Base-by-base conservation (phyloP, 2,888 invertebrate species). In the Orchesellides sinensis region DNA sequence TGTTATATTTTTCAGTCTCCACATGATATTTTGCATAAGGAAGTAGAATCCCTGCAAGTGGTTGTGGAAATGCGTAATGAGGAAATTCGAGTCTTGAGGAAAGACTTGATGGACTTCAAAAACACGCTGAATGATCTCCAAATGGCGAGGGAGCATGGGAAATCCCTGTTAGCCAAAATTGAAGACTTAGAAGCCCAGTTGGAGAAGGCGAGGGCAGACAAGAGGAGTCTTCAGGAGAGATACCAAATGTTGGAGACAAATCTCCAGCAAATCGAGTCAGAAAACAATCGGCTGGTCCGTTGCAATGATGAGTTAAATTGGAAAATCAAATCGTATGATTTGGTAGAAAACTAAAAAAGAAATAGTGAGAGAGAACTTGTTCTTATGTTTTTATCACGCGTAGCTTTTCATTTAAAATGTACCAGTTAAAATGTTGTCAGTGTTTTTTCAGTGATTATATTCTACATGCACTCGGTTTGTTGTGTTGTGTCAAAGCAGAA, bases 61-160 rank as follows among this genome's bases (percentile, higher is more conserved):
- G 98, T 98, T 2, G 92, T 98, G 83, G 98, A 98, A 88, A 91
- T 98, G 89, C 94, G 96, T 89, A 96, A 96, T 89, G 93, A 94
- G 25, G 97, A 98, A 91, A 93, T 96, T 89, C 94, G 94, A 0
- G 93, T 95, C 19, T 91, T 98, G 63, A 92, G 94, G 12, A 80
- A 83, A 61, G 85, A 87, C 45, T 54, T 85, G 25, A 66, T 88
- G 63, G 74, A 84, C 40, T 80, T 83, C 29, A 74, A 84, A 35
- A 68, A 77, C 25, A 82, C 79, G 35, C 65, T 83, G 40, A 86
- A 86, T 69, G 85, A 85, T 52, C 84, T 87, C 69, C 77, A 77
- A 45, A 35, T 47, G 21, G 74, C 84, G 17, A 81, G 83, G 74
- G 87, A 87, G 27, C 73, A 83, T 25, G 85, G 82, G 23, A 84